phyloP scores from a whole-genome alignment of 2,113 vertebrate genomes.

The Halichoerus grypus region DNA sequence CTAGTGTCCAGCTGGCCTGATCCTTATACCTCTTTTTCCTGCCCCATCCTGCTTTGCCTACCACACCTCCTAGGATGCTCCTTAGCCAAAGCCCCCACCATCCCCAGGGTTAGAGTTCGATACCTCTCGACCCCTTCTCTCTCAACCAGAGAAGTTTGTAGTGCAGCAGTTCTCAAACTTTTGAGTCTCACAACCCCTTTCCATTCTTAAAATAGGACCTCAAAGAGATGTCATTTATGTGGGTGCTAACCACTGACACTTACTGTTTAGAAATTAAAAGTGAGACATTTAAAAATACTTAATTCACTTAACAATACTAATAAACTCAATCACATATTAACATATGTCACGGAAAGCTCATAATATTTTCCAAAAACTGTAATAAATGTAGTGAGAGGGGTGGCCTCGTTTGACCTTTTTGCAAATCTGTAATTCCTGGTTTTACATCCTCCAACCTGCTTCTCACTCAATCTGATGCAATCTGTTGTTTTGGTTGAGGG shows the following conservation, averaged over 20 bases:
- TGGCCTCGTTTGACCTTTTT: rapidly evolving
- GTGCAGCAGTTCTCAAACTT: neutral
- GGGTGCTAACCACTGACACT: rapidly evolving
- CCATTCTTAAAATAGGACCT: neutral
- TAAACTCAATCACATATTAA: neutral
- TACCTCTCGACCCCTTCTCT: neutral
- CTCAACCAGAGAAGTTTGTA: neutral
- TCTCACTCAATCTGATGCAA: rapidly evolving
- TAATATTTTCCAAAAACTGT: neutral
- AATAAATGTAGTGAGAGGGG: neutral
- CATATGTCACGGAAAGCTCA: neutral
- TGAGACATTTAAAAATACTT: neutral
- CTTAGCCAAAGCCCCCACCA: neutral
- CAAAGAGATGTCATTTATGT: neutral
- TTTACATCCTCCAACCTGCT: neutral
- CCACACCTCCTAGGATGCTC: neutral
- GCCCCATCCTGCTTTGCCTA: no score
- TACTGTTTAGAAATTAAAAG: neutral
- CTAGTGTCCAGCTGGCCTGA: neutral
- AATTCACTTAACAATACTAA: neutral
- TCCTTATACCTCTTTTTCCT: neutral
- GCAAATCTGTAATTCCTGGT: rapidly evolving
- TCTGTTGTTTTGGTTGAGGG: neutral
- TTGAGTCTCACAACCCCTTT: neutral
- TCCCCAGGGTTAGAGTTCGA: neutral